phyloP scores from a whole-genome alignment of 1,140 invertebrate species.

The Conopomorpha cramerella region DNA sequence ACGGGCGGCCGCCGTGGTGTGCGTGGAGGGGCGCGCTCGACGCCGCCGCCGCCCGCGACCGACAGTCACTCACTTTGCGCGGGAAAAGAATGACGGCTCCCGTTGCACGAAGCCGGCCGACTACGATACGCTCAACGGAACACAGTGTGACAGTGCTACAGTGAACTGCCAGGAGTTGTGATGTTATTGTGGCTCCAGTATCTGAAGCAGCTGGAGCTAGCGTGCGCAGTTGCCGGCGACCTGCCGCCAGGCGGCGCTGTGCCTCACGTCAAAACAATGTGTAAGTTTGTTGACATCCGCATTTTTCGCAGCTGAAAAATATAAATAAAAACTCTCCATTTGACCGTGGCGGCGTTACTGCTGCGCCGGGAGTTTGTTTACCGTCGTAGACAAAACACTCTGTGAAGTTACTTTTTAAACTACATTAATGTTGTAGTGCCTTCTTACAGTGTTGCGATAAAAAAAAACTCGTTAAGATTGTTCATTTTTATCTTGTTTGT shows the following conservation, averaged over 20 bases:
- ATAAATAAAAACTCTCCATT: too few species aligned
- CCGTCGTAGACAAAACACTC: too few species aligned
- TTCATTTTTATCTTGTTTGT: constrained; percentile 35
- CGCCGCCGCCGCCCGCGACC: constrained; percentile 12
- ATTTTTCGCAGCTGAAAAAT: too few species aligned
- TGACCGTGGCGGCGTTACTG: too few species aligned
- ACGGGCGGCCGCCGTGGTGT: constrained; percentile 19
- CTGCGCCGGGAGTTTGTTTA: too few species aligned
- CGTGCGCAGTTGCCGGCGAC: constrained; percentile 25
- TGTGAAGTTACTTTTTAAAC: too few species aligned
- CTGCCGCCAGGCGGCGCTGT: constrained; percentile 43
- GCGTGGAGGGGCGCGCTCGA: constrained; percentile 24
- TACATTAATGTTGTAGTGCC: too few species aligned
- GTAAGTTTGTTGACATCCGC: too few species aligned
- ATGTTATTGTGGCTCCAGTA: constrained; percentile 55
- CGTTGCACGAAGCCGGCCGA: too few species aligned
- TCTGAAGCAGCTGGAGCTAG: constrained; percentile 47
- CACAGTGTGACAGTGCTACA: constrained; percentile 15
- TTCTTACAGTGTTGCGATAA: constrained; percentile 20
- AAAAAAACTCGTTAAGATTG: constrained; percentile 34
- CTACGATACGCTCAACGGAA: constrained; percentile 10
- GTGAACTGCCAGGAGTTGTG: constrained; percentile 24
- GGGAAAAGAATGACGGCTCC: constrained; percentile 52
- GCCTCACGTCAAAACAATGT: constrained; percentile 45
- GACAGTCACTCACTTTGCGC: constrained; percentile 53